Evolutionary conservation across 1,140 invertebrate species (phyloP).

Genomic region (Nylanderia fulva): DNA sequence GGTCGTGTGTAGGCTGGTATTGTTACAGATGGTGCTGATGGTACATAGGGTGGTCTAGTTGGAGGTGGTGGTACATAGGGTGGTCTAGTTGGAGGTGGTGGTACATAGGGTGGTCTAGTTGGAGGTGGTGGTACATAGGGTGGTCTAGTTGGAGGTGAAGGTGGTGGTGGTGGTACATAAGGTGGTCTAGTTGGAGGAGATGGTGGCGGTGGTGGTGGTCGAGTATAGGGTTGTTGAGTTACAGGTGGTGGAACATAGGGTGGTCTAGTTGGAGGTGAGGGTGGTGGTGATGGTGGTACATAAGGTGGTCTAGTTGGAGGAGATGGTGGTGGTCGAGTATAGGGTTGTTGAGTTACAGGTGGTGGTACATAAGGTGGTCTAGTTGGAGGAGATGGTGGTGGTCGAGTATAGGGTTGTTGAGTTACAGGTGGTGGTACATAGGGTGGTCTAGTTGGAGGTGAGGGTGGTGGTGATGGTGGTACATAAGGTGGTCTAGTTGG

Average conservation of each 20-base stretch:
- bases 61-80: conserved; percentile 31
- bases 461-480: conserved; percentile 20
- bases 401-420: conserved; percentile 7
- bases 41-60: conserved; percentile 50
- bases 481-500: conserved; percentile 25
- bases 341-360: conserved; percentile 38
- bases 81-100: conserved; percentile 19
- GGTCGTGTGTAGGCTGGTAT: conserved; percentile 58
- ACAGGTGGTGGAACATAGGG: conserved; percentile 29
- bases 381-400: conserved; percentile 14
- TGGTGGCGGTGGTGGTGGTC: conserved; percentile 15
- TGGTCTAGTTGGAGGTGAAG: conserved; percentile 33
- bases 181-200: conserved; percentile 47
- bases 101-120: too few species aligned
- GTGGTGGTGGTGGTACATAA: conserved; percentile 18
- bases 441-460: conserved; percentile 20
- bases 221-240: conserved; percentile 35
- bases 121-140: conserved; percentile 49
- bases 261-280: conserved; percentile 35
- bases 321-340: conserved; percentile 6
- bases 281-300: conserved; percentile 24
- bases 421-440: conserved; percentile 21
- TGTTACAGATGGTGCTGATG: conserved; percentile 24
- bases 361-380: conserved; percentile 28
- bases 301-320: conserved; percentile 61